A percentile compares a stretch with the other conserved stretches of the same genome.
Conservation (phyloP, 2,888 invertebrate genomes). For the Leptopilina syphax region DNA sequence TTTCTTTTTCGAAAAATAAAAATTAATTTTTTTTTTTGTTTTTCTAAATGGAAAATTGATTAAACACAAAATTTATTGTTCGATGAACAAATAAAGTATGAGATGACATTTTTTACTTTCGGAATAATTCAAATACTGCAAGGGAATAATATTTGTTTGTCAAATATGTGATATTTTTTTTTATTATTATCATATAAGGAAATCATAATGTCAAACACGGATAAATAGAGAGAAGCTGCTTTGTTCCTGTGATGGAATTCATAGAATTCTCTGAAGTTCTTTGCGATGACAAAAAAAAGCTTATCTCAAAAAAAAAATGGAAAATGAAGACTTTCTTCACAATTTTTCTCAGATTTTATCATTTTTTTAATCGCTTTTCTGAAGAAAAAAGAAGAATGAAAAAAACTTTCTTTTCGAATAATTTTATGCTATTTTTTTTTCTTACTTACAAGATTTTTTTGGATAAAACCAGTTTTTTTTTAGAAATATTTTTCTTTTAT, state of each 20-base stretch:
- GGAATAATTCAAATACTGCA: background rate
- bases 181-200: background rate
- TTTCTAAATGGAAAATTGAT: background rate
- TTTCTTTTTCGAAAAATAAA: no score
- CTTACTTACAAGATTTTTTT: background rate
- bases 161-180: background rate
- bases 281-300: background rate
- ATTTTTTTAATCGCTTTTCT: background rate
- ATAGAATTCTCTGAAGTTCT: background rate
- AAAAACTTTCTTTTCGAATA: background rate
- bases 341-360: slow-evolving; percentile 7
- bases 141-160: background rate
- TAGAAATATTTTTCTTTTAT: background rate
- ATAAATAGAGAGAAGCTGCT: slow-evolving; percentile 32
- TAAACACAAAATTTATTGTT: background rate
- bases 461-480: background rate
- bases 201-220: slow-evolving; percentile 17
- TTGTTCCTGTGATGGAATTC: background rate
- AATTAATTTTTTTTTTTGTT: no score
- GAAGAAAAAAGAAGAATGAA: background rate
- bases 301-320: slow-evolving; percentile 14
- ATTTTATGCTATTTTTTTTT: background rate
- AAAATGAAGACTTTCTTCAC: slow-evolving; percentile 22
- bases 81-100: background rate
- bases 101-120: background rate